These are phyloP conservation scores for Noturus placidus DNA, from an alignment of 2,113 vertebrate genomes.

Conservation along the genomic window DNA sequence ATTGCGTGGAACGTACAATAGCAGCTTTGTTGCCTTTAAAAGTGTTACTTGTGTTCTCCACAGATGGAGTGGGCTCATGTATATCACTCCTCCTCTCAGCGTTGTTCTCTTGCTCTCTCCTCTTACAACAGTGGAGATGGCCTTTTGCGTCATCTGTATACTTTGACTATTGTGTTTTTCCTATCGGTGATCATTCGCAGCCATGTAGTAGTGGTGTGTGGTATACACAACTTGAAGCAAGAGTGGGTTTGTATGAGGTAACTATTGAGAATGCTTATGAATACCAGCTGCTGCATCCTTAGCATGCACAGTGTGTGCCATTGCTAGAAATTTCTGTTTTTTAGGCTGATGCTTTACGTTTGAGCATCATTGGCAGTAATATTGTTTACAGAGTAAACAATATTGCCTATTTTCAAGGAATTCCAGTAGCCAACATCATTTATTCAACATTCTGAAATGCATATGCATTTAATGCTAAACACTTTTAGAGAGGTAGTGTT, in stretches of 20 bases:
- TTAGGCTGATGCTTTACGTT: neutral
- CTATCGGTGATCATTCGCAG: conserved; percentile 30
- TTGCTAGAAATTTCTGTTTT: neutral
- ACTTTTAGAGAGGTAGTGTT: neutral
- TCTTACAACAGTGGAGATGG: neutral
- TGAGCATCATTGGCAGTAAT: neutral
- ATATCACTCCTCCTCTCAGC: conserved; percentile 18
- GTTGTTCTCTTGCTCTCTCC: conserved; percentile 6
- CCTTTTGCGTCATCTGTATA: conserved; percentile 32
- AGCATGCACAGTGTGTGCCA: neutral
- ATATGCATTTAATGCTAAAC: neutral
- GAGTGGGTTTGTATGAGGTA: conserved; percentile 22
- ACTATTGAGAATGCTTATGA: conserved; percentile 22
- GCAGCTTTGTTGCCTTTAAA: conserved; percentile 30
- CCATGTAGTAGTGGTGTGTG: neutral
- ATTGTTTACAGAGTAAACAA: neutral
- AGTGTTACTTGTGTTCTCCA: conserved; percentile 13
- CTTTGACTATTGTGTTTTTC: conserved; percentile 29
- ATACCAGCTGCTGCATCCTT: conserved; percentile 32
- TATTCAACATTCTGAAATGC: neutral
- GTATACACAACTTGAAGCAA: conserved; percentile 15
- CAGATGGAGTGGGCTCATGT: conserved; percentile 29
- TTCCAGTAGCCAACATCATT: neutral
- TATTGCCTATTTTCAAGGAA: neutral
- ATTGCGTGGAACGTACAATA: conserved; percentile 6